Evolutionary conservation across 1,140 invertebrate genomes (phyloP), one percentile per base, ranked within the genome.

Genomic region (Schlechtendalia chinensis): DNA sequence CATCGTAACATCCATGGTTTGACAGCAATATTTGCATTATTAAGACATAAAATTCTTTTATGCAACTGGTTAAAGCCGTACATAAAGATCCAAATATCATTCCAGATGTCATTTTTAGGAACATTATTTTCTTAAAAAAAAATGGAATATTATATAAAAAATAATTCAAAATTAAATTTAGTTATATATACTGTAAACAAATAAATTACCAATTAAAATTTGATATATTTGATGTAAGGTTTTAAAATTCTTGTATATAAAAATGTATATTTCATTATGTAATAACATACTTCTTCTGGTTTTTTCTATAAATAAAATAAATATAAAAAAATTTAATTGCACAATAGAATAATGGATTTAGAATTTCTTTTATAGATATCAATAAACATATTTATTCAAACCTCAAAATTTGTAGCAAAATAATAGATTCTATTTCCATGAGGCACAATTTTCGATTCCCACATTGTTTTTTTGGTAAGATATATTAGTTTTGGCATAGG

Each of bases 1-100:
- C 58, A 79, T 19, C 58, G 8, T 79, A 79, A 47, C 75, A 79
- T 79, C 75, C 75, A 79, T 5, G 75, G 75, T n/a, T 63, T 79
- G 27, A 61, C 27, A 0, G 2, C 11, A 24, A 63, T 14, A 63
- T 79, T 63, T 63, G 75, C 17, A n/a, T 17, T 5, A 27, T 79
- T 79, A 24, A 22, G 17, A 47, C 22, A 22, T 17, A 22, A 8
- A 47, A 79, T 79, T 47, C 75, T 59, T 5, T 50, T 39, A 14
- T 50, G 47, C 10, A 79, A 63, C 19, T 79, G 22, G 12, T 79
- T 32, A 27, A 63, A 19, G 45, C 58, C 61, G 19, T 79, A 79
- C 39, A 47, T 79, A 27, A 79, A 79, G 19, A 79, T 17, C 75
- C 75, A 79, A 5, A 50, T 29, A 19, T 79, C 75, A 17, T 63